Base-by-base conservation (phyloP, 2,797 vertebrate genomes). In the Takifugu rubripes region DNA sequence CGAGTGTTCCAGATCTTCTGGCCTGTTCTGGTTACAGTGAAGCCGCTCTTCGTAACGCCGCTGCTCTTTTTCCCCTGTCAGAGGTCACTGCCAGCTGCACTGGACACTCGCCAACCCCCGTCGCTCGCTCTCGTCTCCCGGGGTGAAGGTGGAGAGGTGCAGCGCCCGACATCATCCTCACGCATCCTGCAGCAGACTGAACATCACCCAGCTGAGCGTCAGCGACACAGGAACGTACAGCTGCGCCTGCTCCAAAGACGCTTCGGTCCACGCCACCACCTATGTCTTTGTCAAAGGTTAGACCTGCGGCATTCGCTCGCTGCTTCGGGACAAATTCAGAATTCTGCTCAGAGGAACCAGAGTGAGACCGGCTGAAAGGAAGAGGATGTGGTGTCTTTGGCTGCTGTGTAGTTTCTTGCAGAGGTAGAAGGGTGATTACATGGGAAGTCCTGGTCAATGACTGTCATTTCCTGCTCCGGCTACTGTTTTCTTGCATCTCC, bases 281-380 rank as follows among this genome's bases (percentile, higher is more conserved):
- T 96, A 96, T 0, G 74, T 96, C 56, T 96, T 85, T 46, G 92
- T 96, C 33, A 85, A 83, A 93, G 94, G 94, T 96, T 82, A 92
- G 91, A 58, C 36, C 21, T 24, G 3, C 25, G 33, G 50, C 56
- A 6, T 26, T 9, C 40, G 65, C 46, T 66, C 47, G 33, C 59
- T 59, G 16, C 44, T 46, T 21, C 16, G 7, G 44, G 44, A 21
- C 17, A n/a, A 10, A 10, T 43, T 5, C 56, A 67, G 44, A 45
- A 45, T 65, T 40, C 21, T 45, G 54, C 43, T 53, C 42, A 74
- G 53, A 74, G 14, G 7, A 14, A 40, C 14, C 21, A 21, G 21
- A 21, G 21, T 21, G 36, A 40, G 36, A 14, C 36, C 14, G 36
- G 12, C 36, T 40, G 36, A 3, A 8, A 72, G 49, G 33, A 55